Evolutionary conservation across 2,113 vertebrate genomes (phyloP).

Genomic region (Ochotona curzoniae): DNA sequence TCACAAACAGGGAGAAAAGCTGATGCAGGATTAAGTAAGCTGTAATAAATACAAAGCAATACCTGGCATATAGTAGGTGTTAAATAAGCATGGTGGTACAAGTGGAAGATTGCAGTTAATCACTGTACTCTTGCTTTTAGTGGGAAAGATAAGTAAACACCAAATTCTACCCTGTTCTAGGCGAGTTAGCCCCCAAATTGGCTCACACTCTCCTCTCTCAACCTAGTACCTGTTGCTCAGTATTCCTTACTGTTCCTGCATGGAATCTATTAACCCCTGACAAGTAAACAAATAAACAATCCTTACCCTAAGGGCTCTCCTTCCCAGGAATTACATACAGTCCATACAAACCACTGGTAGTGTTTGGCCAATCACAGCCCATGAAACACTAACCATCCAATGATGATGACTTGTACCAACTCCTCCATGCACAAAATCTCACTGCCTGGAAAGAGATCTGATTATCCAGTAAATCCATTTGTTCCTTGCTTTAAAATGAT

Average conservation of each 20-base stretch:
- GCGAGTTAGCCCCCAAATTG: background rate
- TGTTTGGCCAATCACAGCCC: constrained; percentile 55
- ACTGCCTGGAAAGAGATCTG: constrained; percentile 42
- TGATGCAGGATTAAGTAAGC: background rate
- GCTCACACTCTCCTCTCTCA: background rate
- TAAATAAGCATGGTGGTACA: background rate
- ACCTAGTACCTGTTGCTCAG: background rate
- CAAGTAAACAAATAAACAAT: background rate
- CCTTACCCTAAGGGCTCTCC: background rate
- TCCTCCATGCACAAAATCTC: constrained; percentile 42
- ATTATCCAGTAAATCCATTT: constrained; percentile 65
- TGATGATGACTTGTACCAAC: constrained; percentile 62
- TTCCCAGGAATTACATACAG: constrained; percentile 28
- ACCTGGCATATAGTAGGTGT: background rate
- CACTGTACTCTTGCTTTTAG: background rate
- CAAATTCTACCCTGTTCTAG: background rate
- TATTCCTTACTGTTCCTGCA: background rate
- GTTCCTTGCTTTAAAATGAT: constrained; percentile 71
- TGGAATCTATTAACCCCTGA: background rate
- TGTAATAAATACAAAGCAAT: background rate
- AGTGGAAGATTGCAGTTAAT: background rate
- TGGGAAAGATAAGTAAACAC: background rate
- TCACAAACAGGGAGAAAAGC: background rate
- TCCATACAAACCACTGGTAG: constrained; percentile 19
- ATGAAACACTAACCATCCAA: constrained; percentile 42